phyloP scores from a whole-genome alignment of 2,888 invertebrate genomes.

The Apodemia duryi region DNA sequence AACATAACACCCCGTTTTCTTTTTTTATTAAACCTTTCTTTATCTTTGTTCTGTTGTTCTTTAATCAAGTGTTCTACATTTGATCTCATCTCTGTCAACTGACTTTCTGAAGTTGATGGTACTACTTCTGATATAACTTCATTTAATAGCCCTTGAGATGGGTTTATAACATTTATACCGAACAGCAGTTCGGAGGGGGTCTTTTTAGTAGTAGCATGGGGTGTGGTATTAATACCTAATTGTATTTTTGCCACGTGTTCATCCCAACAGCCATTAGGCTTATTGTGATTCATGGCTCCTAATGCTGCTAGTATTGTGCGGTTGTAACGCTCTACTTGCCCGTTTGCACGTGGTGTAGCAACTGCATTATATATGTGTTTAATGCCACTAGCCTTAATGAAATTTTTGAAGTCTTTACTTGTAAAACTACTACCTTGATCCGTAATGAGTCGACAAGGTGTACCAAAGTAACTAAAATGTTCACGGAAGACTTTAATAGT shows the following conservation, averaged over 20 bases:
- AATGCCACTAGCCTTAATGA: conserved; percentile 20
- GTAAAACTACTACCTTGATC: conserved; percentile 31
- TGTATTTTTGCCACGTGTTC: conserved; percentile 24
- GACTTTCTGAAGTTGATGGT: background rate
- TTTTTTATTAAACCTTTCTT: conserved; percentile 23
- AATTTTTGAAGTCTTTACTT: conserved; percentile 27
- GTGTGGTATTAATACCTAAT: conserved; percentile 26
- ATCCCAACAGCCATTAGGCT: conserved; percentile 22
- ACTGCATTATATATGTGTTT: conserved; percentile 26
- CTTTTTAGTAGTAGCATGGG: conserved; percentile 20
- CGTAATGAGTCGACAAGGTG: conserved; percentile 28
- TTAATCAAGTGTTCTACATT: conserved; percentile 20
- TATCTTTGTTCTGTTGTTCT: conserved; percentile 27
- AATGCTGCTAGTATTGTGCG: conserved; percentile 28
- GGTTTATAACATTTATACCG: conserved; percentile 11
- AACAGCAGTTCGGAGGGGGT: conserved; percentile 24
- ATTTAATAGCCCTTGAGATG: conserved; percentile 16
- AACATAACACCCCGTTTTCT: conserved; percentile 20
- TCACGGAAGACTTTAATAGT: conserved; percentile 7
- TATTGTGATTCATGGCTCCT: conserved; percentile 17
- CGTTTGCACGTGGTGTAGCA: too few species aligned
- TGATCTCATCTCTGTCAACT: conserved; percentile 18
- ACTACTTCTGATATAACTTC: conserved; percentile 14
- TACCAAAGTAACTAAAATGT: conserved; percentile 24
- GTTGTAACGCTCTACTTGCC: too few species aligned